Evolutionary conservation across 2,888 invertebrate genomes (phyloP), one percentile per base, ranked within the genome.

Genomic region (Papilio protenor): DNA sequence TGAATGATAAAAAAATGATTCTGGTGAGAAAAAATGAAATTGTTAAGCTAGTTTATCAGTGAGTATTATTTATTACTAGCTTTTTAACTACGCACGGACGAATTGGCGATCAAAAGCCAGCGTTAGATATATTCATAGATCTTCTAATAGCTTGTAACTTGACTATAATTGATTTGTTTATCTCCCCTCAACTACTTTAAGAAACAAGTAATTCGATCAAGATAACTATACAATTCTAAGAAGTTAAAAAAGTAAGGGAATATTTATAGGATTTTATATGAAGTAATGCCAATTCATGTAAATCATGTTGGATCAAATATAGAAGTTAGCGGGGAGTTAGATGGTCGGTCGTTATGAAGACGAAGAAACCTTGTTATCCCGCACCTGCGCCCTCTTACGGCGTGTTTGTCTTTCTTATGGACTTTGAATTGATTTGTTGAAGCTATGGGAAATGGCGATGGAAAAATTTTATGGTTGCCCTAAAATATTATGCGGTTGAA

Each of bases 321-420:
- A 49, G 66, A 49, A 66, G 40, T 55, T 66, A 40, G 18, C n/a
- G 40, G n/a, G 66, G 66, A 66, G 66, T 66, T 66, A 27, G 66
- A 66, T 66, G 66, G 66, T 33, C 40, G 66, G 40, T 75, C 66
- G 66, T 75, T 75, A 66, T 21, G 33, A 52, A 33, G 49, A 14
- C 47, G 74, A 75, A 27, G 66, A 55, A 75, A 66, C 12, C 75
- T 75, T 75, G 66, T 66, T 75, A 75, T 49, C 27, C n/a, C 49
- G 64, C 75, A 75, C 66, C 75, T 75, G 75, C 55, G 75, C 49
- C 75, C 49, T 21, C 66, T 55, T 27, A 49, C 75, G 75, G 21
- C 75, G 66, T 75, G 33, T 66, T 75, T 66, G 64, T 69, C 66
- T 66, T 66, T 66, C 40, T 66, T 66, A 66, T 40, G 66, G 66